A percentile compares a stretch with the other conserved stretches of the same genome.
phyloP scores from a whole-genome alignment of 2,888 invertebrate species.

The Catocala sponsa region DNA sequence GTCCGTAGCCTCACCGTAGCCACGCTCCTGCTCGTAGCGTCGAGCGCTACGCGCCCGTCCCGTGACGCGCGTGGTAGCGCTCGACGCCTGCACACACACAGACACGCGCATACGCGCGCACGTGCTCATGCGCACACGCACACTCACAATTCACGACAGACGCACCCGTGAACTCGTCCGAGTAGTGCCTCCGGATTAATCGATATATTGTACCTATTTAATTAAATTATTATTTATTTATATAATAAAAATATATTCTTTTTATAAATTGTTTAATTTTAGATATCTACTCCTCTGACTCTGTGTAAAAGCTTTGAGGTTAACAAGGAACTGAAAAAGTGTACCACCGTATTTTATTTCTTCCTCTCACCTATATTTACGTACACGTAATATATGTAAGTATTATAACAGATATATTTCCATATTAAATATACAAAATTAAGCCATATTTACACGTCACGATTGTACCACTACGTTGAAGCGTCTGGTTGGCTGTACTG shows the following conservation, averaged over 20 bases:
- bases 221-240: slow-evolving; percentile 21
- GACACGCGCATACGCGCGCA: slow-evolving; percentile 12
- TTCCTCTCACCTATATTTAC: slow-evolving; percentile 21
- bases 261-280: slow-evolving; percentile 16
- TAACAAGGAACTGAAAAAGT: not conserved
- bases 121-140: slow-evolving; percentile 24
- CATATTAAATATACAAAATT: not conserved
- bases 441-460: not conserved
- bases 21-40: slow-evolving; percentile 11
- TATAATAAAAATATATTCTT: slow-evolving; percentile 28
- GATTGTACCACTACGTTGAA: too few species aligned
- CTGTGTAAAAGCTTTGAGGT: not conserved
- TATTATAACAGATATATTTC: slow-evolving; percentile 5
- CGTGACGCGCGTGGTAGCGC: not conserved
- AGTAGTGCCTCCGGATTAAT: slow-evolving; percentile 9
- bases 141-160: slow-evolving; percentile 11
- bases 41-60: not conserved
- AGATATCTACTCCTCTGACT: slow-evolving; percentile 7
- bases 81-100: not conserved
- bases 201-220: slow-evolving; percentile 7
- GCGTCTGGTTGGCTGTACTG: too few species aligned
- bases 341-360: not conserved
- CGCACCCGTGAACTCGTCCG: slow-evolving; percentile 16
- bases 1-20: slow-evolving; percentile 15
- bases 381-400: slow-evolving; percentile 12